Conservation (phyloP, 2,888 invertebrate species). For the Chymomyza caudatula region DNA sequence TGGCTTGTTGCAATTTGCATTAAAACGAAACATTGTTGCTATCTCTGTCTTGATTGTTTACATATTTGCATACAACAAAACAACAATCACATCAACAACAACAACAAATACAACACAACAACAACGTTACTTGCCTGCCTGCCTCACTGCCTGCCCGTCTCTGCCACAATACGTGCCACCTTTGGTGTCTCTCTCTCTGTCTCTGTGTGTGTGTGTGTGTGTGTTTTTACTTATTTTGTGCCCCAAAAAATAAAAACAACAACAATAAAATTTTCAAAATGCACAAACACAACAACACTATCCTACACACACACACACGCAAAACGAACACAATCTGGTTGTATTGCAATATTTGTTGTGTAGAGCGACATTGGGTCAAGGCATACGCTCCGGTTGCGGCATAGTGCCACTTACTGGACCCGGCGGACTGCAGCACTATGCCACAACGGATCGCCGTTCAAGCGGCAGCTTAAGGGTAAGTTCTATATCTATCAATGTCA, state of each 20-base stretch:
- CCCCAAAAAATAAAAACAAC: too few relatives aligned
- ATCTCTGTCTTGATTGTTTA: constrained; percentile 59
- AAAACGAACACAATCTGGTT: constrained; percentile 55
- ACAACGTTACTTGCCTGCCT: constrained; percentile 38
- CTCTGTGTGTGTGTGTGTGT: constrained; percentile 31
- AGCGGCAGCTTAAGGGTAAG: constrained; percentile 78
- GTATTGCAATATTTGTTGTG: constrained; percentile 72
- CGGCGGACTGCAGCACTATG: constrained; percentile 78
- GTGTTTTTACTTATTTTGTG: constrained; percentile 20
- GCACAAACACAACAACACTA: constrained; percentile 34
- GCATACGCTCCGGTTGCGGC: constrained; percentile 78
- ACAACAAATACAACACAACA: not conserved
- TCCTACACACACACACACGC: constrained; percentile 17
- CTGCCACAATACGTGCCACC: constrained; percentile 13
- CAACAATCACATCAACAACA: constrained; percentile 5
- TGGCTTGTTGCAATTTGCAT: constrained; percentile 50
- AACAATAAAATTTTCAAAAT: constrained; percentile 37
- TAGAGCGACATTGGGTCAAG: constrained; percentile 79
- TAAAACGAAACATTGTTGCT: constrained; percentile 44
- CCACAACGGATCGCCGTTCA: constrained; percentile 78
- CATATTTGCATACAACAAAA: constrained; percentile 3
- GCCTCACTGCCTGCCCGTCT: constrained; percentile 38
- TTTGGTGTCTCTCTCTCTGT: constrained; percentile 24
- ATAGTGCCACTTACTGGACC: constrained; percentile 78
- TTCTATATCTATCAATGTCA: constrained; percentile 34